Base-by-base conservation (phyloP, 2,113 vertebrate genomes). In the Petromus typicus region DNA sequence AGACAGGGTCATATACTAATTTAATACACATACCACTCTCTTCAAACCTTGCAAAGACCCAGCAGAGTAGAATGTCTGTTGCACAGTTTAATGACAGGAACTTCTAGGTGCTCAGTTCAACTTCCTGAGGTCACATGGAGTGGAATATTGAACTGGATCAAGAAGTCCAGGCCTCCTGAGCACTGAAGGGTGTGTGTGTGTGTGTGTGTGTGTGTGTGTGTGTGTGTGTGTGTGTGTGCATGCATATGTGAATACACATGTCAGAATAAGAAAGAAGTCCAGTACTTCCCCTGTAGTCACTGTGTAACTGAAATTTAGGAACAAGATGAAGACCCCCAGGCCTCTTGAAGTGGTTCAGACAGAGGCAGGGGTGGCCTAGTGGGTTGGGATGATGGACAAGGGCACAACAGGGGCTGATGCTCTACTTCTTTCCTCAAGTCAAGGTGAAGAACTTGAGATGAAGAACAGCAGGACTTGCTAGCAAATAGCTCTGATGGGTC, bases 1-100 rank as follows among this genome's bases (percentile, higher is more conserved):
- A 22, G 1, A 6, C 17, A n/a, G 18, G 23, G 23, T 1, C 0
- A 3, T 2, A n/a, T 7, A 18, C 66, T 67, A 37, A n/a, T 37
- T 34, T 67, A 34, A 67, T 67, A 16, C 64, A 5, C n/a, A 16
- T 30, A 71, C 7, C 3, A 34, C 37, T 84, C 89, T 78, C 80
- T 67, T 57, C 5, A 37, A 18, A 14, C 63, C 13, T 23, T 84
- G 54, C 37, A 81, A 51, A 93, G 43, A 30, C 64, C 23, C 45
- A 7, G 7, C 0, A 59, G 34, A 23, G 54, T 43, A n/a, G 17
- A n/a, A 23, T 40, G 56, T 13, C 63, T 48, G 6, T 64, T 63
- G 13, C 12, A 43, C 5, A 25, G 40, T 22, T 51, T 10, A 40
- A 32, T 30, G 5, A 73, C 48, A 34, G 25, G 59, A 45, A 57